A percentile compares a stretch with the other conserved stretches of the same genome.
Conservation (phyloP, 1,140 invertebrate genomes). For the Drosophila tani region DNA sequence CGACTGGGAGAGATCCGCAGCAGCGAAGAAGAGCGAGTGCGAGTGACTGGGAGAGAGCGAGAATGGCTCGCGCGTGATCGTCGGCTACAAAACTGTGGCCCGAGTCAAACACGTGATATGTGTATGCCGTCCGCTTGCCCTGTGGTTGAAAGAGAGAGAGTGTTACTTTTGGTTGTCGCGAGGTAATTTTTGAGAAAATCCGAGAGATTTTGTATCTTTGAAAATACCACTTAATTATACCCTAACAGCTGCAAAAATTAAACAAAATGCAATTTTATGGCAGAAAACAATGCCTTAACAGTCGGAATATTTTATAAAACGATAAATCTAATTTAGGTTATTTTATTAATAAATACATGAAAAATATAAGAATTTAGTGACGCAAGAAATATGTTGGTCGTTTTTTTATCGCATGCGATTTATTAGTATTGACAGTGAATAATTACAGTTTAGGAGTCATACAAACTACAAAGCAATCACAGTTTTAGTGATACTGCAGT, state of each 20-base stretch:
- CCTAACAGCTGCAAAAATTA: background rate
- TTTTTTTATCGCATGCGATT: conserved; percentile 17
- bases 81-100: conserved; percentile 58
- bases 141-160: conserved; percentile 21
- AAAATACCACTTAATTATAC: background rate
- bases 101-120: conserved; percentile 62
- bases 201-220: background rate
- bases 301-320: no score
- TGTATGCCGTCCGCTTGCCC: conserved; percentile 25
- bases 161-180: conserved; percentile 13
- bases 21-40: conserved; percentile 2
- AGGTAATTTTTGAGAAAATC: background rate
- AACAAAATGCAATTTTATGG: background rate
- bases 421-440: background rate
- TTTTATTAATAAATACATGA: no score
- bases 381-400: background rate
- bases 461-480: background rate
- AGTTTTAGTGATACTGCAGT: background rate
- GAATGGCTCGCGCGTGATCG: conserved; percentile 45
- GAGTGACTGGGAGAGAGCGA: conserved; percentile 23
- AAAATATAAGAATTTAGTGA: background rate
- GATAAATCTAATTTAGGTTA: no score
- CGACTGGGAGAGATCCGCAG: background rate
- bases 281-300: background rate
- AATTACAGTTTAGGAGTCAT: conserved; percentile 1